Percentiles rank a stretch among this genome's conserved stretches.
Evolutionary conservation across 2,113 vertebrate genomes (phyloP).

Genomic region (Heliornis fulica): DNA sequence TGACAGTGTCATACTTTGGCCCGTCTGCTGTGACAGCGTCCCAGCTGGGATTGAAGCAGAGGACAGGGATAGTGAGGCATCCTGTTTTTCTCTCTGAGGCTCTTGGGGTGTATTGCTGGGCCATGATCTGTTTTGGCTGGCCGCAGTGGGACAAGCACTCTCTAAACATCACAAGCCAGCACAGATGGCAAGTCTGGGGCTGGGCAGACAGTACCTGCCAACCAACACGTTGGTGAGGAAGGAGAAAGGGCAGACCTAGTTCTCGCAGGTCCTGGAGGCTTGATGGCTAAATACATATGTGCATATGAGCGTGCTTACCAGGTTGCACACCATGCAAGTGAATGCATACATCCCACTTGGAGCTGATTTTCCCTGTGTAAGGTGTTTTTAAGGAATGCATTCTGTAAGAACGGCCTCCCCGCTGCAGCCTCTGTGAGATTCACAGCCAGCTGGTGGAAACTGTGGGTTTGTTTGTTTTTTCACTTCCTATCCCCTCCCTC

Average conservation of each 20-base stretch:
- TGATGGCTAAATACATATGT: background rate
- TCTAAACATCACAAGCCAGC: background rate
- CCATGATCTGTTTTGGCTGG: accelerated
- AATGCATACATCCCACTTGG: accelerated
- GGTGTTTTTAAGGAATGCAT: background rate
- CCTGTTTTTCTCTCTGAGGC: background rate
- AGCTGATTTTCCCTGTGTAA: background rate
- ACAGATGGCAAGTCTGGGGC: background rate
- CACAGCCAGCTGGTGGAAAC: background rate
- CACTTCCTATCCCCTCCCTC: background rate
- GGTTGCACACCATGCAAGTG: background rate
- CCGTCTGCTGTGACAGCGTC: background rate
- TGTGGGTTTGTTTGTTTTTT: background rate
- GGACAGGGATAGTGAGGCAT: background rate
- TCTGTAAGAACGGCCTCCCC: background rate
- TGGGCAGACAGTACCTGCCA: background rate
- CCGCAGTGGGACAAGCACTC: background rate
- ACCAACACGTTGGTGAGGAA: background rate
- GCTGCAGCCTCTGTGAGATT: background rate
- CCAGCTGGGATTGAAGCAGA: background rate
- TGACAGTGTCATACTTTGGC: background rate
- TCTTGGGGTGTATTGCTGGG: background rate
- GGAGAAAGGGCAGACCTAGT: background rate
- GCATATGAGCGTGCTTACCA: background rate
- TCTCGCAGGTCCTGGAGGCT: background rate